Base-by-base conservation (phyloP, 2,888 invertebrate species). In the Dyspetes luteomarginatus region DNA sequence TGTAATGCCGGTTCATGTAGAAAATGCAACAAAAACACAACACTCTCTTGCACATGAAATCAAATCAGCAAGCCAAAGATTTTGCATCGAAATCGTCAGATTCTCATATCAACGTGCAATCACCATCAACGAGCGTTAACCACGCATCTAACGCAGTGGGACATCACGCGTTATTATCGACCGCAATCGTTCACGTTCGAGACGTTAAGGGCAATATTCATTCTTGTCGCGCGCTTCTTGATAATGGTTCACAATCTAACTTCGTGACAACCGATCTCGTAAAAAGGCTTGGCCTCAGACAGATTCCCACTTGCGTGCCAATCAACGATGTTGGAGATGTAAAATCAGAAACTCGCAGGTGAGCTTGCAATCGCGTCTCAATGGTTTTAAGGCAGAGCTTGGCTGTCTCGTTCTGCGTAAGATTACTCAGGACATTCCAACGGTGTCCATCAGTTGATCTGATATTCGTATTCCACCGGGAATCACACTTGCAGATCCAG, bases 341-440 rank as follows among this genome's bases (percentile, higher is more conserved):
- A n/a, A 43, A 22, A 50, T 72, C 9, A 62, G 62, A 9, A 50
- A 26, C 30, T 55, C 56, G 4, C 69, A 30, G 9, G 52, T 62
- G 0, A 56, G 4, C 9, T 36, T 76, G 9, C 17, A 22, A 19
- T 82, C 82, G 9, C 55, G 80, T 58, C 17, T 17, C 26, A 71
- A 67, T 30, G 36, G 7, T 7, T 73, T 64, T 55, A 3, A 41
- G 9, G 48, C 48, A n/a, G 50, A 68, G 12, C n/a, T 77, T 36
- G 36, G 43, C 1, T 82, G 62, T 36, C 65, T 82, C 7, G 69
- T 69, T 9, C 80, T 15, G 7, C 74, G 9, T 41, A 60, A 22
- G 78, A 76, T n/a, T n/a, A n/a, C 24, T 45, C 79, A n/a, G 48
- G 15, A 19, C 7, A 28, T 83, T 19, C 81, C 83, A 19, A 58